Evolutionary conservation across 30 jellyfish, hydroid and myxozoan genomes (phyloP).

Genomic region (Pseudorhiza aurosa): DNA sequence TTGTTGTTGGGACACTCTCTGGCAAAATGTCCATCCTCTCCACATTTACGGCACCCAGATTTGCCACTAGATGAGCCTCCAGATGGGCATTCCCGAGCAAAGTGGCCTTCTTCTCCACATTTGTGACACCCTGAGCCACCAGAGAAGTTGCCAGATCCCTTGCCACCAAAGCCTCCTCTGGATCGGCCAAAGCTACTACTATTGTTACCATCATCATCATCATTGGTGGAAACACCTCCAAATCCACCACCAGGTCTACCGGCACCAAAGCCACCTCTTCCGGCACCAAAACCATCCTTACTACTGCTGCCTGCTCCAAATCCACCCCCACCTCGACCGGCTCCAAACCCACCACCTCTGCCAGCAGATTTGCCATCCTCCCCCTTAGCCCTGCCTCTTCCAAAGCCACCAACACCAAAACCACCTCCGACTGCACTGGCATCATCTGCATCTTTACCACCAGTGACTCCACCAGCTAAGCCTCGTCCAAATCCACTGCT

Average conservation of each 20-base stretch:
- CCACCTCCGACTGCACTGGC: slow-evolving; percentile 43
- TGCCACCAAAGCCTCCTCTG: slow-evolving; percentile 73
- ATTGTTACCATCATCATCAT: slow-evolving; percentile 55
- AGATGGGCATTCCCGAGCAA: slow-evolving; percentile 80
- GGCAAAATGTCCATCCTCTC: slow-evolving; percentile 96
- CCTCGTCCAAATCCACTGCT: slow-evolving; percentile 47
- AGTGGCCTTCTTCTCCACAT: slow-evolving; percentile 88
- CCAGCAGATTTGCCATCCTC: slow-evolving; percentile 21
- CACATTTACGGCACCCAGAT: slow-evolving; percentile 84
- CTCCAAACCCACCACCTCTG: slow-evolving; percentile 62
- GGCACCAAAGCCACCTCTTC: slow-evolving; percentile 66
- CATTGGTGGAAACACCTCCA: slow-evolving; percentile 73
- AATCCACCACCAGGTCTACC: slow-evolving; percentile 29
- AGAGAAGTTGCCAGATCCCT: slow-evolving; percentile 52
- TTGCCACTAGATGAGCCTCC: slow-evolving; percentile 31
- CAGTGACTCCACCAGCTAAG: slow-evolving; percentile 30
- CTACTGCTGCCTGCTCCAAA: slow-evolving; percentile 40
- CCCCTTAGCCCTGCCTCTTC: slow-evolving; percentile 58
- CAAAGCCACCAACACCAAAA: slow-evolving; percentile 73
- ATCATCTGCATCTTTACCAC: slow-evolving; percentile 25
- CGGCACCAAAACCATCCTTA: slow-evolving; percentile 68
- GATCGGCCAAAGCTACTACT: slow-evolving; percentile 49
- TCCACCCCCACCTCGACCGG: slow-evolving; percentile 46
- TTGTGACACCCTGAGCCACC: slow-evolving; percentile 39
- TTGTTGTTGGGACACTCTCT: slow-evolving; percentile 79